Percentiles rank a stretch among this genome's conserved stretches.
phyloP scores from a whole-genome alignment of 2,113 vertebrate species.

The Hippocampus abdominalis region DNA sequence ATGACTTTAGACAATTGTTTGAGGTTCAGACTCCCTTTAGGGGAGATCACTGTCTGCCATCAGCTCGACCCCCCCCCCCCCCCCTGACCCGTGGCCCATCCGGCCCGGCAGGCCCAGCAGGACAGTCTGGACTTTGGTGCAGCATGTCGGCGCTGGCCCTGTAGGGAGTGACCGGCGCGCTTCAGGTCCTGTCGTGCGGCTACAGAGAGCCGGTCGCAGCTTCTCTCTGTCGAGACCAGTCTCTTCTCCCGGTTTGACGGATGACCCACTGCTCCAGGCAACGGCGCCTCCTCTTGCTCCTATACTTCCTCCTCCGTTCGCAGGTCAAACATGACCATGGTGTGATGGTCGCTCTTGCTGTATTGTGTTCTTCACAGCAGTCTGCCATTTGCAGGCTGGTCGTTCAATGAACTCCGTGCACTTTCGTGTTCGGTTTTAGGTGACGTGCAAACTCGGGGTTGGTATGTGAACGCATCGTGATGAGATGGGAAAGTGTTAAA shows the following conservation, averaged over 20 bases:
- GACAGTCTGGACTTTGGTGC: neutral
- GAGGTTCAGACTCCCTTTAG: constrained; percentile 4
- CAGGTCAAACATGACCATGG: constrained; percentile 1
- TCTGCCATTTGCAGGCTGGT: neutral
- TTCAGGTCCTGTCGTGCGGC: constrained; percentile 5
- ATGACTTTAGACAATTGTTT: constrained; percentile 10
- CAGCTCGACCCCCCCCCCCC: neutral
- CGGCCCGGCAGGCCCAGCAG: constrained; percentile 2
- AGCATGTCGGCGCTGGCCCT: neutral
- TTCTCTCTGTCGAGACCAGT: constrained; percentile 6
- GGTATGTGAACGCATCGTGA: neutral
- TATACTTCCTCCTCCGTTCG: neutral
- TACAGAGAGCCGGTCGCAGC: constrained; percentile 2
- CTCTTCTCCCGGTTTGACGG: constrained; percentile 7
- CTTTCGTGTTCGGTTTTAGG: neutral
- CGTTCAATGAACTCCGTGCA: neutral
- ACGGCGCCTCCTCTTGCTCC: neutral
- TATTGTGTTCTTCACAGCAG: neutral
- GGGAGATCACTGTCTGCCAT: constrained; percentile 4
- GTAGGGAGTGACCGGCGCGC: constrained; percentile 4
- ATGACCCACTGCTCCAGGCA: constrained; percentile 4
- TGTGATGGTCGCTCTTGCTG: neutral
- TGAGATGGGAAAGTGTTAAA: neutral
- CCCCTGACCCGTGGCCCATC: constrained; percentile 6
- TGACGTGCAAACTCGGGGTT: neutral